Evolutionary conservation across 1,140 invertebrate species (phyloP), one percentile per base, ranked within the genome.

Genomic region (Drosophila santomea): DNA sequence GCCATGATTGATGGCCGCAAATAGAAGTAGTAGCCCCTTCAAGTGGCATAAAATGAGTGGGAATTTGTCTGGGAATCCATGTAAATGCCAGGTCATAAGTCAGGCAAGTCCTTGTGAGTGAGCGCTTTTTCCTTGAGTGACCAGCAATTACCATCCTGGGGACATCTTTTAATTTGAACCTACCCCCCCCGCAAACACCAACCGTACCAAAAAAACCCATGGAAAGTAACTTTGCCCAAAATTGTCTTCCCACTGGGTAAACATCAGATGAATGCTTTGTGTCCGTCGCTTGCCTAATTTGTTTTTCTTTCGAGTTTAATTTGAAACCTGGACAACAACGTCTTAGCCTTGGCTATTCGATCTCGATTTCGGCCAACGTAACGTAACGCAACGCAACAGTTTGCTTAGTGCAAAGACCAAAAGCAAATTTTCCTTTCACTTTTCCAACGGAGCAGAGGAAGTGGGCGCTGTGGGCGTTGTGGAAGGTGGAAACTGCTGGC

Each of bases 291-390:
- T 63, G 75, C 75, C 84, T 88, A 88, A 88, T 88, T 88, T 88
- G 83, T 88, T 88, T 88, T 88, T 83, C 79, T 88, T 88, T 76
- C 79, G 67, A 88, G 84, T 88, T 88, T 88, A 79, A 88, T 88
- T 88, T 88, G 83, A 88, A 88, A 83, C 72, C 84, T 83, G 84
- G 62, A 54, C 67, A 60, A 45, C 63, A 54, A 12, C 44, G 52
- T 28, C 58, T 77, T 43, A 36, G 62, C 56, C 63, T 51, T 52
- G 54, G 58, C 61, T n/a, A 48, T 43, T 58, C 39, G 59, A 15
- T 56, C 10, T 44, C 41, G 59, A 15, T 56, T 7, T 44, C 41
- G 51, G 63, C 56, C 77, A 80, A 35, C 25, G 81, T 82, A 85
- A 85, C 23, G 23, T 5, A 25, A 25, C 23, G 25, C 25, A 25